Percentiles rank a stretch among this genome's conserved stretches.
Evolutionary conservation across 2,888 invertebrate species (phyloP).

Genomic region (Dascillus cervinus): DNA sequence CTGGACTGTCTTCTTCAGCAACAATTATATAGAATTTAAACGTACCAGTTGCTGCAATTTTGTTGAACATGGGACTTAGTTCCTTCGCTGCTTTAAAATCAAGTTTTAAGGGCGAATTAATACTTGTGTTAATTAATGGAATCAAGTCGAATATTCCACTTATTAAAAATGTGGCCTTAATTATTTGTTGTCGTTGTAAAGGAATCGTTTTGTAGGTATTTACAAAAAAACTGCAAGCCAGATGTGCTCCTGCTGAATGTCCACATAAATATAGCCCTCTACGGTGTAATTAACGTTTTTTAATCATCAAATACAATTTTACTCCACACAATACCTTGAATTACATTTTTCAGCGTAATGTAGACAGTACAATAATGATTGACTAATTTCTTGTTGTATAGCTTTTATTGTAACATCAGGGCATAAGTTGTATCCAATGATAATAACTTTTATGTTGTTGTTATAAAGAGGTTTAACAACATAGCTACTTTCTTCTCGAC

Average conservation of each 20-base stretch:
- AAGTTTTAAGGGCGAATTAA: slow-evolving; percentile 61
- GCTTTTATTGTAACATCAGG: slow-evolving; percentile 57
- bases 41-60: slow-evolving; percentile 25
- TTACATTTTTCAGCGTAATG: slow-evolving; percentile 55
- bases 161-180: slow-evolving; percentile 63
- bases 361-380: slow-evolving; percentile 54
- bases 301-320: too few species aligned
- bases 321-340: too few species aligned
- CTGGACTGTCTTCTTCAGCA: slow-evolving; percentile 63
- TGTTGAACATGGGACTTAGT: slow-evolving; percentile 50
- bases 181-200: slow-evolving; percentile 25
- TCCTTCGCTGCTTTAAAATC: slow-evolving; percentile 46
- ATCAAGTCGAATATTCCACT: slow-evolving; percentile 72
- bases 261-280: slow-evolving; percentile 69
- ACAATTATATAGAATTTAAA: slow-evolving; percentile 45
- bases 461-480: slow-evolving; percentile 55
- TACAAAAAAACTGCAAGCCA: too few species aligned
- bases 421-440: slow-evolving; percentile 75
- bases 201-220: too few species aligned
- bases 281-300: slow-evolving; percentile 12
- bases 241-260: slow-evolving; percentile 82
- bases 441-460: slow-evolving; percentile 59
- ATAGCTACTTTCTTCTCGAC: slow-evolving; percentile 56
- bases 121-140: slow-evolving; percentile 57
- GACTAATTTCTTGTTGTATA: slow-evolving; percentile 57